Percentiles rank a stretch among this genome's conserved stretches.
phyloP scores from a whole-genome alignment of 2,113 vertebrate genomes.

The Aptenodytes patagonicus region DNA sequence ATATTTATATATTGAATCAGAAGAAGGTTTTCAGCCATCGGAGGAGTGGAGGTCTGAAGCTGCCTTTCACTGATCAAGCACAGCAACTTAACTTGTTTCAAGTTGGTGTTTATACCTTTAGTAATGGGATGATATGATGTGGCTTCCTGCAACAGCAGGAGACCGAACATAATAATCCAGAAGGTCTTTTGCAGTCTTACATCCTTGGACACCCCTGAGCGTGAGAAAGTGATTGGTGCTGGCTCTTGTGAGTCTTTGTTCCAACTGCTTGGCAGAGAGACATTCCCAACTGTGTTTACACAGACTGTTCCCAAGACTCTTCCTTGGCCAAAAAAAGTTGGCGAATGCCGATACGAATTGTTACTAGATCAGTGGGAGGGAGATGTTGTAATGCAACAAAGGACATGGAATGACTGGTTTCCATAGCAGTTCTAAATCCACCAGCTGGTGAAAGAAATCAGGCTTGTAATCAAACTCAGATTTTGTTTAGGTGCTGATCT shows the following conservation, averaged over 20 bases:
- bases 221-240: not conserved
- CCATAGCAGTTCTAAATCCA: not conserved
- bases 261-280: not conserved
- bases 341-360: not conserved
- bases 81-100: not conserved
- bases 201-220: not conserved
- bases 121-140: not conserved
- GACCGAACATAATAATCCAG: not conserved
- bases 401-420: not conserved
- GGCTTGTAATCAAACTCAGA: not conserved
- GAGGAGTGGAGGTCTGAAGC: not conserved
- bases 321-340: not conserved
- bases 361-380: not conserved
- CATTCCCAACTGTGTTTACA: not conserved
- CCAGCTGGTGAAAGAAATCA: not conserved
- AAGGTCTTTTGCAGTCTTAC: not conserved
- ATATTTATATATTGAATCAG: not conserved
- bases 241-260: not conserved
- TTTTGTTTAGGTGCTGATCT: not conserved
- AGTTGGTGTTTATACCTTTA: not conserved
- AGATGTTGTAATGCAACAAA: not conserved
- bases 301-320: not conserved
- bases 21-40: not conserved
- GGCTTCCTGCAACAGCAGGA: not conserved
- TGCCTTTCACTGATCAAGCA: not conserved